These are phyloP conservation scores for Chironomus tepperi DNA, from an alignment of 1,140 invertebrate species.

Conservation along the genomic window DNA sequence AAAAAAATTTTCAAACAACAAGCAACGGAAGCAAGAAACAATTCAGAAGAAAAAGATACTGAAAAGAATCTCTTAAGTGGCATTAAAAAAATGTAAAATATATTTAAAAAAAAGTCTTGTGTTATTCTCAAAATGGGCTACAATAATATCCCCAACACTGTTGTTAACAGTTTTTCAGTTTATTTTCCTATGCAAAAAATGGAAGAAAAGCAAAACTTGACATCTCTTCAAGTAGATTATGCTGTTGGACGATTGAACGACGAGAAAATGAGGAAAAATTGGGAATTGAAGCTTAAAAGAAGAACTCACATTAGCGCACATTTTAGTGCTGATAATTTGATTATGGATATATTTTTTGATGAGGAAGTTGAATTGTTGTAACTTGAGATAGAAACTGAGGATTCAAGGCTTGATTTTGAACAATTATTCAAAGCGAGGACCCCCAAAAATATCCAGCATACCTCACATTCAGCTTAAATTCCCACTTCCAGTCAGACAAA, in stretches of 20 bases:
- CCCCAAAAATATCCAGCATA: no score
- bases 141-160: conserved; percentile 1
- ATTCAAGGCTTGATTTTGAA: no score
- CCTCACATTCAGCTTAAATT: no score
- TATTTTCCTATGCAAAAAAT: background rate
- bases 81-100: conserved; percentile 20
- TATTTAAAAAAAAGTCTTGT: background rate
- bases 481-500: background rate
- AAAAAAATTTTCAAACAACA: background rate
- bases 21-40: background rate
- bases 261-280: background rate
- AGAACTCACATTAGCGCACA: no score
- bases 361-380: no score
- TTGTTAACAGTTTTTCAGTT: background rate
- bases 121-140: background rate
- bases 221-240: background rate
- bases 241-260: background rate
- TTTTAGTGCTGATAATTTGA: background rate
- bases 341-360: background rate
- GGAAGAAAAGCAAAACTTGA: background rate
- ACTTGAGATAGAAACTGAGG: no score
- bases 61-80: conserved; percentile 3
- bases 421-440: no score
- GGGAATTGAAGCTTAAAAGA: no score
- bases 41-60: background rate